Evolutionary conservation across 2,113 vertebrate species (phyloP).

Genomic region (Scomber scombrus): DNA sequence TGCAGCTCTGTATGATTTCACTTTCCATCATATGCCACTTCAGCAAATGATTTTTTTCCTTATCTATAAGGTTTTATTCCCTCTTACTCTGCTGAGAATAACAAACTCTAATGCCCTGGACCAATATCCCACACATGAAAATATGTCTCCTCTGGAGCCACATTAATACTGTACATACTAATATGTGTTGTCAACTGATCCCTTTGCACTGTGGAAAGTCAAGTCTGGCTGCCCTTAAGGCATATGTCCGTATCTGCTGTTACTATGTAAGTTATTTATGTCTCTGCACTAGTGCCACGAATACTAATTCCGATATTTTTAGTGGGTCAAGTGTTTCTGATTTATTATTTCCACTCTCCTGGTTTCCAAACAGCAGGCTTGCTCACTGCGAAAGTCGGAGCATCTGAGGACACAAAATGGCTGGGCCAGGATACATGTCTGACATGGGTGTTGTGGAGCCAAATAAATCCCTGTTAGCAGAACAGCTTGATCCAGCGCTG

Average conservation of each 20-base stretch:
- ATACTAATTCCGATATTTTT: slow-evolving; percentile 63
- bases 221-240: slow-evolving; percentile 17
- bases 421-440: slow-evolving; percentile 68
- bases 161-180: neutral
- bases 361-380: slow-evolving; percentile 64
- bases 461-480: slow-evolving; percentile 76
- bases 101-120: neutral
- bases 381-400: slow-evolving; percentile 44
- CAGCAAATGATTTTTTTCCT: neutral
- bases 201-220: neutral
- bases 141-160: slow-evolving; percentile 4
- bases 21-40: neutral
- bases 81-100: neutral
- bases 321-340: slow-evolving; percentile 70
- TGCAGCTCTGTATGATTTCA: neutral
- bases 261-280: slow-evolving; percentile 61
- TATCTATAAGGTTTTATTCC: neutral
- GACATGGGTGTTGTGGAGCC: slow-evolving; percentile 72
- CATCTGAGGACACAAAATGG: slow-evolving; percentile 77
- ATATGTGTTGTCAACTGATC: neutral
- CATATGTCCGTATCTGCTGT: slow-evolving; percentile 33
- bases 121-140: neutral
- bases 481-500: slow-evolving; percentile 66
- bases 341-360: slow-evolving; percentile 69
- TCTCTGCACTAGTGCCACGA: slow-evolving; percentile 57